Evolutionary conservation across 2,888 invertebrate species (phyloP).

Genomic region (Epinotia bilunana): DNA sequence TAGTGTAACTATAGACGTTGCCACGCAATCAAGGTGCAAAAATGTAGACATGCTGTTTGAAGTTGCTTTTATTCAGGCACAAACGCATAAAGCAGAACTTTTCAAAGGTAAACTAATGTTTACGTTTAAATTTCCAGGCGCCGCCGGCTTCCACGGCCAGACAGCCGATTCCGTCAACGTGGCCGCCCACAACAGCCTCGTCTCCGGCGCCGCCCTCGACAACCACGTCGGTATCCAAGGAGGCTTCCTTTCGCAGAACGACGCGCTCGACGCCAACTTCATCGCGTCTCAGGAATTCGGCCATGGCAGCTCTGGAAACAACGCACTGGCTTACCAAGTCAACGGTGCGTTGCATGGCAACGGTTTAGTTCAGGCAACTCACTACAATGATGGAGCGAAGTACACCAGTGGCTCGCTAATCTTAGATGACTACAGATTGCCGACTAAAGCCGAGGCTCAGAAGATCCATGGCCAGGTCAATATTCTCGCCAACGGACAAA

Average conservation of each 20-base stretch:
- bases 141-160: slow-evolving; percentile 76
- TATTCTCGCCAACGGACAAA: slow-evolving; percentile 46
- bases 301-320: slow-evolving; percentile 18
- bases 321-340: slow-evolving; percentile 55
- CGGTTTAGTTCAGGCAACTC: slow-evolving; percentile 70
- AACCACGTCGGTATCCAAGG: slow-evolving; percentile 78
- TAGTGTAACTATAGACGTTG: too few species aligned
- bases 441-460: slow-evolving; percentile 58
- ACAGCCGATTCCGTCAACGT: slow-evolving; percentile 79
- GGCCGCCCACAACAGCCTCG: slow-evolving; percentile 77
- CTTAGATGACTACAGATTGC: slow-evolving; percentile 76
- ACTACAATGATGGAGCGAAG: slow-evolving; percentile 62
- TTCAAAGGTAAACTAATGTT: not conserved
- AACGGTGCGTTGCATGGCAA: slow-evolving; percentile 53
- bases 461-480: slow-evolving; percentile 43
- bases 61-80: too few species aligned
- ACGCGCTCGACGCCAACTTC: slow-evolving; percentile 71
- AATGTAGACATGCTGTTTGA: too few species aligned
- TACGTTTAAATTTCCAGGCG: slow-evolving; percentile 62
- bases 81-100: not conserved
- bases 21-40: too few species aligned
- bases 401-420: slow-evolving; percentile 77
- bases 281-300: slow-evolving; percentile 72
- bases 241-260: slow-evolving; percentile 66
- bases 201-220: slow-evolving; percentile 75